phyloP scores from a whole-genome alignment of 1,140 invertebrate genomes.

The Littorina saxatilis region DNA sequence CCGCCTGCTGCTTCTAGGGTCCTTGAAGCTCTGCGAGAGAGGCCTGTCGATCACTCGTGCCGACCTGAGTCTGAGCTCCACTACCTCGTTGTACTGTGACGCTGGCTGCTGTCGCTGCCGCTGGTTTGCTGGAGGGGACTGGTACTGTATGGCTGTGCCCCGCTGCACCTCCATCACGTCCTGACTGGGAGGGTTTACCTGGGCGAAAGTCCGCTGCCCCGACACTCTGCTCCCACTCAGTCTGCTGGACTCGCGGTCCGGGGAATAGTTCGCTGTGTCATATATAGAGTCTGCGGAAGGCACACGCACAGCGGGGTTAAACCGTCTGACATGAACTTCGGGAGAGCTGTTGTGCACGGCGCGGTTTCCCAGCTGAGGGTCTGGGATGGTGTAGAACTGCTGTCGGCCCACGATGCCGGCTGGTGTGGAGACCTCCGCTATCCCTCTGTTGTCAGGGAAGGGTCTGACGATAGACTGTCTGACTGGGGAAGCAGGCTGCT shows the following conservation, averaged over 20 bases:
- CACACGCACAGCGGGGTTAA: constrained; percentile 36
- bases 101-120: background rate
- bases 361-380: constrained; percentile 24
- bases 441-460: constrained; percentile 1
- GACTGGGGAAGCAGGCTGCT: background rate
- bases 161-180: constrained; percentile 33
- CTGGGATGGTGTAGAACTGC: constrained; percentile 43
- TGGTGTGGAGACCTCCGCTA: background rate
- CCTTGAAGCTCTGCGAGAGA: constrained; percentile 18
- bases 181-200: constrained; percentile 32
- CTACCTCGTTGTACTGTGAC: constrained; percentile 44
- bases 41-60: constrained; percentile 20
- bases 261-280: background rate
- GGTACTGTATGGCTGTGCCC: constrained; percentile 27
- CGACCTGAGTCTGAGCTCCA: constrained; percentile 42
- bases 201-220: constrained; percentile 12
- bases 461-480: constrained; percentile 22
- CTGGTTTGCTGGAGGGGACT: background rate
- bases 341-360: constrained; percentile 44
- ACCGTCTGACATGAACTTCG: constrained; percentile 34
- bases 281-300: constrained; percentile 49
- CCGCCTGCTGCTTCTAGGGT: background rate
- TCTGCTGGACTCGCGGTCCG: background rate
- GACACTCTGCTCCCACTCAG: constrained; percentile 4
- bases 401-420: background rate